Conservation (phyloP, 2,888 invertebrate genomes). For the Mesorhabditis spiculigera region DNA sequence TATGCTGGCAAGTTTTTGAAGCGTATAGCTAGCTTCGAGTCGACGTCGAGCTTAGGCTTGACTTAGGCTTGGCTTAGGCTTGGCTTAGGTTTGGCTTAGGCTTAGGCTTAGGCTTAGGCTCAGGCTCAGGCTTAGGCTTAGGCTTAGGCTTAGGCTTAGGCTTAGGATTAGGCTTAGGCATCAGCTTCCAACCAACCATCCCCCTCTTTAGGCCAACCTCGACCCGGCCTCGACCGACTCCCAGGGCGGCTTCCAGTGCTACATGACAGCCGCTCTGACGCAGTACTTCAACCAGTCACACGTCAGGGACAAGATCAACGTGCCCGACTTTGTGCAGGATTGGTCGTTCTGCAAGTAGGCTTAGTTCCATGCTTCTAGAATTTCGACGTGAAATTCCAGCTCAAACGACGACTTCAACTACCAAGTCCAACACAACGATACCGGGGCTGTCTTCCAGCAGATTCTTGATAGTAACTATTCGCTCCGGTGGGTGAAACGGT, state of each 20-base stretch:
- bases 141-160: no score
- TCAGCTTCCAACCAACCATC: no score
- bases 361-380: no score
- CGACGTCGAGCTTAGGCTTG: no score
- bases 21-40: no score
- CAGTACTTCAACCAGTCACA: conserved; percentile 35
- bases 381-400: no score
- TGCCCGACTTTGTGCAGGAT: conserved; percentile 42
- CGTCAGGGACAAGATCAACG: conserved; percentile 46
- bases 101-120: no score
- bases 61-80: no score
- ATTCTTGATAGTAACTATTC: conserved; percentile 29
- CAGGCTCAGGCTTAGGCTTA: no score
- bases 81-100: no score
- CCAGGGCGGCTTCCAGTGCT: conserved; percentile 48
- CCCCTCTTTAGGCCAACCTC: conserved; percentile 12
- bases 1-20: not conserved
- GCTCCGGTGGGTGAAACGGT: conserved; percentile 24
- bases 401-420: conserved; percentile 29
- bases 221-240: conserved; percentile 49
- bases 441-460: conserved; percentile 33
- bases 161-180: no score
- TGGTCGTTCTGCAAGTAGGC: conserved; percentile 46
- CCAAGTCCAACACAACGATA: conserved; percentile 37
- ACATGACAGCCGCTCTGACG: conserved; percentile 26